A percentile compares a stretch with the other conserved stretches of the same genome.
Conservation (phyloP, 2,113 vertebrate genomes). For the Gavialis gangeticus region DNA sequence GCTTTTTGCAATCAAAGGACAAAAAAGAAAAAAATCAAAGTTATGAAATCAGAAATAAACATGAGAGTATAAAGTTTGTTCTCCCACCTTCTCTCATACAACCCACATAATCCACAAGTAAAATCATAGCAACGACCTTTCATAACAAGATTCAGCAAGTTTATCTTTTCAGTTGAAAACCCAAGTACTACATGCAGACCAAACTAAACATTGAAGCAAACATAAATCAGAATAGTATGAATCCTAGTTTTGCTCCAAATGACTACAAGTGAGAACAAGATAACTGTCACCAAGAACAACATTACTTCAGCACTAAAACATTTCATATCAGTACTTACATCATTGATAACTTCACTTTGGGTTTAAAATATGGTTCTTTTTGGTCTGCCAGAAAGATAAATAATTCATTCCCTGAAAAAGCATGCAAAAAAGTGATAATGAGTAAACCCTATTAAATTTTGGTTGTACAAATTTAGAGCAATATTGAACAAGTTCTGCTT, state of each 20-base stretch:
- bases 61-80: not conserved
- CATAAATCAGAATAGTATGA: not conserved
- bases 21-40: not conserved
- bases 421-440: slow-evolving; percentile 18
- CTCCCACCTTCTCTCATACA: not conserved
- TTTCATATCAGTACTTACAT: slow-evolving; percentile 77
- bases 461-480: not conserved
- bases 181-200: not conserved
- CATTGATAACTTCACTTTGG: slow-evolving; percentile 85
- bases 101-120: not conserved
- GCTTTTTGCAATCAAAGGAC: not conserved
- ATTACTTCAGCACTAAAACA: not conserved
- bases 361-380: slow-evolving; percentile 93
- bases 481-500: not conserved
- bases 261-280: not conserved
- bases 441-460: not conserved
- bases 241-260: fast-evolving
- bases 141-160: not conserved
- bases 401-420: slow-evolving; percentile 88
- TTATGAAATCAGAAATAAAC: not conserved
- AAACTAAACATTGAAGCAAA: not conserved
- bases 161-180: not conserved
- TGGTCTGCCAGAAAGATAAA: slow-evolving; percentile 93
- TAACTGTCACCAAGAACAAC: fast-evolving
- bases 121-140: not conserved